These are phyloP conservation scores for Characodon lateralis DNA, from an alignment of 2,797 vertebrate genomes.

Conservation along the genomic window DNA sequence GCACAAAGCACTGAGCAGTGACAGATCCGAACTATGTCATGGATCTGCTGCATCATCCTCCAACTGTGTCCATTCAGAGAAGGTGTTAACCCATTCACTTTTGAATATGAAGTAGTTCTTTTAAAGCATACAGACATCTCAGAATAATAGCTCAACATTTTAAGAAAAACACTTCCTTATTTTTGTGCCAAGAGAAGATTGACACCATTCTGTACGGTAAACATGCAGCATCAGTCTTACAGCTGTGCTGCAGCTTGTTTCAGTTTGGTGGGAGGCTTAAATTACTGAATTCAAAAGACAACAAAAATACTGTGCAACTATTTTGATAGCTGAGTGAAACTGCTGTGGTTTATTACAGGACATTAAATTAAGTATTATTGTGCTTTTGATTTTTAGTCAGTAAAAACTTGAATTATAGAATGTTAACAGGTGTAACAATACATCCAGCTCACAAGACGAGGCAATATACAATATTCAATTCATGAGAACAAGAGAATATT, in stretches of 20 bases:
- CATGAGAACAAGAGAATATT: background rate
- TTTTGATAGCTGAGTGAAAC: constrained; percentile 1
- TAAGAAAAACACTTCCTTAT: background rate
- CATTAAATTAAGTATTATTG: background rate
- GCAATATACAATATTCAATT: background rate
- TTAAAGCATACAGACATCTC: background rate
- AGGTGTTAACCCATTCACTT: background rate
- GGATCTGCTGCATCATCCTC: background rate
- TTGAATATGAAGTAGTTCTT: background rate
- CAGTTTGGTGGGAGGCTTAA: background rate
- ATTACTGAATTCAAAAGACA: background rate
- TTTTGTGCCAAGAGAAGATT: constrained; percentile 8
- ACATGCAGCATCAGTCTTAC: constrained; percentile 1
- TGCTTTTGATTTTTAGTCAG: background rate
- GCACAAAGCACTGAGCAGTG: background rate
- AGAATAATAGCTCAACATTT: constrained; percentile 18
- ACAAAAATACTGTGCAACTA: background rate
- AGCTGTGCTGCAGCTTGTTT: constrained; percentile 20
- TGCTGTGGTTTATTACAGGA: background rate
- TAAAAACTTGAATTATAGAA: background rate
- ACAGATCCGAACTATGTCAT: background rate
- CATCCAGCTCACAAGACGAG: background rate
- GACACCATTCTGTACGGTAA: constrained; percentile 14
- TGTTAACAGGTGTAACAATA: background rate
- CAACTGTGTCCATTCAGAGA: background rate